Conservation (phyloP, 2,797 vertebrate species). For the Margarornis squamiger region DNA sequence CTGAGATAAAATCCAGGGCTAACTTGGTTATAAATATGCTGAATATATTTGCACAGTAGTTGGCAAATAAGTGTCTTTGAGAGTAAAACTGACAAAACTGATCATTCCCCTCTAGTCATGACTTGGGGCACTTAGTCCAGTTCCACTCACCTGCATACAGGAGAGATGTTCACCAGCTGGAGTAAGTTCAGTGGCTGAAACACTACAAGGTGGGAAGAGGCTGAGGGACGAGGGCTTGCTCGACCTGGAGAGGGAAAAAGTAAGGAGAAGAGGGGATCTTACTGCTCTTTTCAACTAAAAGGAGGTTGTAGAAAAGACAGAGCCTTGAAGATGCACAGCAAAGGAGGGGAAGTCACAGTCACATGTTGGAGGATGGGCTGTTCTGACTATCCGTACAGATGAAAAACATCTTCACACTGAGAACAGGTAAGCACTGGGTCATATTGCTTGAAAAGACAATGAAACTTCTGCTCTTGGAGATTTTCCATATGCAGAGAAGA, state of each 20-base stretch:
- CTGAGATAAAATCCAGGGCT: neutral
- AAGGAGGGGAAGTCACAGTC: neutral
- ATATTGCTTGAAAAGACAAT: accelerated
- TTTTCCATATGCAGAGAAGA: neutral
- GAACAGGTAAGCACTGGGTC: neutral
- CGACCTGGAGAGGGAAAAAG: neutral
- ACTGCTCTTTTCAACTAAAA: neutral
- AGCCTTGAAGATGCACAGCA: neutral
- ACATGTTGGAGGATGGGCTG: neutral
- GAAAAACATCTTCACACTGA: neutral
- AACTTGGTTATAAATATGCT: neutral
- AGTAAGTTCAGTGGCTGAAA: neutral
- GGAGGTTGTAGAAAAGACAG: neutral
- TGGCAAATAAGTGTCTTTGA: neutral
- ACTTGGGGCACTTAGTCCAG: neutral
- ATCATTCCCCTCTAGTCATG: neutral
- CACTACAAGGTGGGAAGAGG: neutral
- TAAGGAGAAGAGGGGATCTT: neutral
- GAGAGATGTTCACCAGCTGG: neutral
- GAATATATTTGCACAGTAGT: neutral
- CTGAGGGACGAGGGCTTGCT: neutral
- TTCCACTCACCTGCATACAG: neutral
- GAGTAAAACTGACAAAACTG: neutral
- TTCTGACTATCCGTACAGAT: neutral
- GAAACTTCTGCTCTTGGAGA: neutral